Conservation (phyloP, 2,888 invertebrate species). For the Sesia bembeciformis region DNA sequence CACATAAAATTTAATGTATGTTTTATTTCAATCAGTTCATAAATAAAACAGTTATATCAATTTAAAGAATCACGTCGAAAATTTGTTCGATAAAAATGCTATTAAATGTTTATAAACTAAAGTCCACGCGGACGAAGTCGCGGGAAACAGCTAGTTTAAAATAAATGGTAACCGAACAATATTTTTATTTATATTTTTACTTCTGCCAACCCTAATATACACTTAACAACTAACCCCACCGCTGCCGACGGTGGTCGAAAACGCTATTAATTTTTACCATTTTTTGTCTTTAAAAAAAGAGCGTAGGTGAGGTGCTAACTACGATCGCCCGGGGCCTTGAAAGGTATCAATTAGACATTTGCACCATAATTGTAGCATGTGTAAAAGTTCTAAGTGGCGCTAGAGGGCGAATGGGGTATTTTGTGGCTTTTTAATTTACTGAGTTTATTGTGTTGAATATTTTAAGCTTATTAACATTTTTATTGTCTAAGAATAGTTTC, state of each 20-base stretch:
- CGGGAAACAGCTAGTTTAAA: too few relatives aligned
- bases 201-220: slow-evolving; percentile 23
- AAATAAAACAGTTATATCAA: too few relatives aligned
- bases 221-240: slow-evolving; percentile 20
- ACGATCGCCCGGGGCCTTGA: slow-evolving; percentile 25
- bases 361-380: slow-evolving; percentile 40
- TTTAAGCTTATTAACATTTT: too few relatives aligned
- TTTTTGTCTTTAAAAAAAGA: slow-evolving; percentile 9
- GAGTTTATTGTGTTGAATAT: not conserved
- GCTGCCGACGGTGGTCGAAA: slow-evolving; percentile 23
- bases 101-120: too few relatives aligned
- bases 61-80: too few relatives aligned
- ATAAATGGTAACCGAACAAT: too few relatives aligned
- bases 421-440: slow-evolving; percentile 20
- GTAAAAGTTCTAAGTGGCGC: slow-evolving; percentile 57
- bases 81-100: too few relatives aligned
- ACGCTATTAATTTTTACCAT: slow-evolving; percentile 21
- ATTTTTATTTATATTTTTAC: too few relatives aligned
- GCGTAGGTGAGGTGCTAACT: slow-evolving; percentile 54
- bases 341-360: slow-evolving; percentile 44
- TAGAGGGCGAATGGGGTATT: slow-evolving; percentile 22
- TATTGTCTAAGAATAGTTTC: too few relatives aligned
- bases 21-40: too few relatives aligned
- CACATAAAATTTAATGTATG: too few relatives aligned
- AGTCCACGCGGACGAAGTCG: too few relatives aligned